Evolutionary conservation across 1,140 invertebrate genomes (phyloP).

Genomic region (Helicoverpa zea): DNA sequence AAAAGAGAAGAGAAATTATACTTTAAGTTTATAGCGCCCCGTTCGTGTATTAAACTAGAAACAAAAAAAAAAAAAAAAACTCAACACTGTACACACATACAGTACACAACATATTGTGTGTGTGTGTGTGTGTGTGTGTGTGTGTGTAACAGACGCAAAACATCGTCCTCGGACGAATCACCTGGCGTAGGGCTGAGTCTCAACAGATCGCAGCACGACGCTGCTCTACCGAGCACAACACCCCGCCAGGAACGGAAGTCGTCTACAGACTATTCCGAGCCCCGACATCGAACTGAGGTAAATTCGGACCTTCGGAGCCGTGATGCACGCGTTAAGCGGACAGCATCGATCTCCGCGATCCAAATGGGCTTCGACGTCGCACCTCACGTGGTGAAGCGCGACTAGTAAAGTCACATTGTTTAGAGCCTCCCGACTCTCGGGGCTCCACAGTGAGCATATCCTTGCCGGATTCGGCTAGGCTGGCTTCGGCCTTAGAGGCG

Average conservation of each 20-base stretch:
- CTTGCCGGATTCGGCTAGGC: slow-evolving; percentile 86
- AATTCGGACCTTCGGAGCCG: slow-evolving; percentile 71
- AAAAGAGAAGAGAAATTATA: no score
- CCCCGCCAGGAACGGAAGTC: slow-evolving; percentile 86
- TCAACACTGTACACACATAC: no score
- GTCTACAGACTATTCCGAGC: slow-evolving; percentile 89
- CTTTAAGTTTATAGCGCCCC: no score
- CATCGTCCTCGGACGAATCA: slow-evolving; percentile 67
- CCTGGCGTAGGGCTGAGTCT: slow-evolving; percentile 86
- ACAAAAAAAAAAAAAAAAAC: no score
- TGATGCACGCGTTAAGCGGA: slow-evolving; percentile 38
- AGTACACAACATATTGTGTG: no score
- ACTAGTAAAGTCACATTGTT: slow-evolving; percentile 40
- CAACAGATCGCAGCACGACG: slow-evolving; percentile 87
- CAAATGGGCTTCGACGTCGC: slow-evolving; percentile 53
- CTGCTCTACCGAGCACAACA: slow-evolving; percentile 88
- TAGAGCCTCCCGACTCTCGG: no score
- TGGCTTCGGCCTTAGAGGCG: slow-evolving; percentile 93
- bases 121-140: no score
- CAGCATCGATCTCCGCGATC: slow-evolving; percentile 50
- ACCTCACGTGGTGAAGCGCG: slow-evolving; percentile 1
- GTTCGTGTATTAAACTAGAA: no score
- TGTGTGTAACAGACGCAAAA: no score
- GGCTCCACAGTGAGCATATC: no score
- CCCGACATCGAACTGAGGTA: slow-evolving; percentile 87